Base-by-base conservation (phyloP, 2,113 vertebrate genomes). In the zebrafish (Danio rerio) region DNA sequence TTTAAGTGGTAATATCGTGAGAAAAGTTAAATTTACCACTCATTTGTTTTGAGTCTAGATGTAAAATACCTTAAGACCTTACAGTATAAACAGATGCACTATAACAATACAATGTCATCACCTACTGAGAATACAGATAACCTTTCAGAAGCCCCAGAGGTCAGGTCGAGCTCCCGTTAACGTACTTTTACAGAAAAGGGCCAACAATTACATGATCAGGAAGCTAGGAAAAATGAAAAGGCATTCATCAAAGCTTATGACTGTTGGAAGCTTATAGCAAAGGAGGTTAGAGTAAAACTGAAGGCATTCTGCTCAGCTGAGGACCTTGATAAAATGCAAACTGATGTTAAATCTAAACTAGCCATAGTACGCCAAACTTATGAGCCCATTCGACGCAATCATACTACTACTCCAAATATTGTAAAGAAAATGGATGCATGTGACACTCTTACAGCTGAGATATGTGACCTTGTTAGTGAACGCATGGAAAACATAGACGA, bases 341-440 rank as follows among this genome's bases (percentile, higher is more conserved):
- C 7, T 2, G n/a, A 79, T 0, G 81, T 86, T 45, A 1, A 82
- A 81, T 6, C 52, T 9, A 83, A 49, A 58, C 58, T 80, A 11
- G 15, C 79, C 7, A 40, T 1, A 0, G 74, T 88, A 15, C 2
- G 43, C 3, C 56, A 40, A 0, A 66, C 65, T 1, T 85, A 88
- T 84, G 77, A 88, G 52, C 73, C 85, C 13, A 83, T 89, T 16
- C 31, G 9, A 77, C 66, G 55, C 16, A 87, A 85, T 42, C 18
- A 69, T 58, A 74, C 7, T 8, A 81, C 58, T 7, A 89, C 86
- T n/a, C n/a, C n/a, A 61, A 68, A 73, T 8, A 85, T 87, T 65
- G 85, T 62, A 3, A 78, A 70, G 6, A 81, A 20, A 86, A 85
- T 87, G 78, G 86, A 86, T 47, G 81, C 78, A 20, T 86, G 79